Evolutionary conservation across 2,113 vertebrate species (phyloP).

Genomic region (Cricetomys ansorgei): DNA sequence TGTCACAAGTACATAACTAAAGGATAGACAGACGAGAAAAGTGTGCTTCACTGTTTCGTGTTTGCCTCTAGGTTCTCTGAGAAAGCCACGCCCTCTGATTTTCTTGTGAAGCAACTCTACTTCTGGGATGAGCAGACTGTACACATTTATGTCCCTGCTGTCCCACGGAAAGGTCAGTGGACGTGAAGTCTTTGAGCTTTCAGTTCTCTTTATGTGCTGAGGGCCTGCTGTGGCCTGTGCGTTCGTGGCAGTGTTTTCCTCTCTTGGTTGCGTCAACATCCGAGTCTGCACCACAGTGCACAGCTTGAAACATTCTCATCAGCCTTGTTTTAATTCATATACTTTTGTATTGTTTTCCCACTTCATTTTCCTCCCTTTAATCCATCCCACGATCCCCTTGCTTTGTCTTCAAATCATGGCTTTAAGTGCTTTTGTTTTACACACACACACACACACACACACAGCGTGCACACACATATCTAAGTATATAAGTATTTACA

Average conservation of each 20-base stretch:
- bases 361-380: background rate
- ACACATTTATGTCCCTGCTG: slow-evolving; percentile 84
- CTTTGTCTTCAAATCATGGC: background rate
- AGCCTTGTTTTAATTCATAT: background rate
- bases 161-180: slow-evolving; percentile 81
- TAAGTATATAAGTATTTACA: no score
- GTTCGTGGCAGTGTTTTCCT: fast-evolving
- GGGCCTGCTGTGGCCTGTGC: background rate
- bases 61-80: slow-evolving; percentile 85
- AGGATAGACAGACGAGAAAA: no score
- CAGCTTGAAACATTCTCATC: background rate
- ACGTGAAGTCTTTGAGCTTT: background rate
- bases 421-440: no score
- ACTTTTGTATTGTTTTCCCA: background rate
- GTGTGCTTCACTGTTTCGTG: background rate
- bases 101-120: slow-evolving; percentile 84
- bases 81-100: slow-evolving; percentile 87
- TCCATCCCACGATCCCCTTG: background rate
- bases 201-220: background rate
- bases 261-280: background rate
- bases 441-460: background rate
- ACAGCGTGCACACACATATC: no score
- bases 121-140: slow-evolving; percentile 81
- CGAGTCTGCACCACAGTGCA: background rate
- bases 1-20: background rate